Evolutionary conservation across 2,888 invertebrate species (phyloP).

Genomic region (Rhogogaster chlorosoma): DNA sequence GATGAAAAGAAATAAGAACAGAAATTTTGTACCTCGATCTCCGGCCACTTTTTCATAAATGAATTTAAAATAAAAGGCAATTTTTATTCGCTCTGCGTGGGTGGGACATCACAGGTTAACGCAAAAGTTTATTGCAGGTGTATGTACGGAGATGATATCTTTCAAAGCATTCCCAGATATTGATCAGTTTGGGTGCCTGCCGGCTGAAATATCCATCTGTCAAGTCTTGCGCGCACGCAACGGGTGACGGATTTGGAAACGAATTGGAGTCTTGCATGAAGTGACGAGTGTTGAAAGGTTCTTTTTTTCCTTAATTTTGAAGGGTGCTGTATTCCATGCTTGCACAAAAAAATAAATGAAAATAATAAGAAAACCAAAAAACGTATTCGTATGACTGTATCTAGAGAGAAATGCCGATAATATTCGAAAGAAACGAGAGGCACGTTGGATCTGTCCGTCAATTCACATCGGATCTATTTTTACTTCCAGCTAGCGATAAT

Average conservation of each 20-base stretch:
- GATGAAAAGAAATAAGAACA: not conserved
- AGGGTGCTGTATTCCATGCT: not conserved
- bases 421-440: not conserved
- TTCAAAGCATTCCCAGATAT: slow-evolving; percentile 45
- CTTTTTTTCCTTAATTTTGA: not conserved
- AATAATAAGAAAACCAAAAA: not conserved
- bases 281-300: not conserved
- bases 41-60: not conserved
- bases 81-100: slow-evolving; percentile 2
- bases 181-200: slow-evolving; percentile 37
- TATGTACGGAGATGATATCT: slow-evolving; percentile 25
- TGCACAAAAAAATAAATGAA: no score
- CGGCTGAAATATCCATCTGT: slow-evolving; percentile 41
- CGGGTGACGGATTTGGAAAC: slow-evolving; percentile 16
- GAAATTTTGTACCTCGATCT: not conserved
- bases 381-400: not conserved
- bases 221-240: slow-evolving; percentile 36
- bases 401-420: not conserved
- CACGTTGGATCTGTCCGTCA: not conserved
- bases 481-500: slow-evolving; percentile 22
- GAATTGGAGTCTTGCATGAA: not conserved
- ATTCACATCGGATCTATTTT: slow-evolving; percentile 2
- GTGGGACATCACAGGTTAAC: not conserved
- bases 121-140: slow-evolving; percentile 24
- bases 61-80: not conserved